Evolutionary conservation across 2,888 invertebrate genomes (phyloP), one percentile per base, ranked within the genome.

Genomic region (Drosophila peninsularis): DNA sequence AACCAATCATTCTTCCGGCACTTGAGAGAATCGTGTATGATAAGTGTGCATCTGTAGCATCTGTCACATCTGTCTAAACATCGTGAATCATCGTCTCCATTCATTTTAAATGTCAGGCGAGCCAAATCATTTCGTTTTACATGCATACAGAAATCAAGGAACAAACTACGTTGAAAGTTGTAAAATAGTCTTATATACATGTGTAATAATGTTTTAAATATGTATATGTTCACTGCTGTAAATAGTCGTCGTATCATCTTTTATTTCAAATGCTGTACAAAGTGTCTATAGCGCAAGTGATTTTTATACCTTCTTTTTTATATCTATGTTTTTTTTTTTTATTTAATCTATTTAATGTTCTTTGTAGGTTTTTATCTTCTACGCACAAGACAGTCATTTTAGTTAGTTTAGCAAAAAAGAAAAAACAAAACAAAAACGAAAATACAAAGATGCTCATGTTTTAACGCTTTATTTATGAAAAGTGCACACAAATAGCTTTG

Each of bases 361-460:
- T 62, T n/a, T 53, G 24, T 75, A 75, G 53, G 57, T 45, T 63
- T 42, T 62, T 85, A 84, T 63, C 39, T 75, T 82, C 42, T 75
- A 87, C 89, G 89, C 89, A 84, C 83, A 89, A 83, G 84, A 83
- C 73, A 84, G 89, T 83, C 81, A 87, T 62, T 70, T 89, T 79
- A 76, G 64, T 86, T 83, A 83, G 70, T 69, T 78, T 88, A 83
- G 77, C 70, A 32, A 71, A 61, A 62, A 65, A 56, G 6, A 17
- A 5, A 32, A 47, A 47, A 47, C 3, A 17, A 27, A 17, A 45
- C 17, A 45, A 11, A 5, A 27, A 30, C 30, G 30, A 50, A 49
- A 63, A 53, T 70, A 68, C 56, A 88, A 88, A 75, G 66, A 86
- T 82, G 74, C 71, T 83, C 65, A 86, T 67, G 80, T 54, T 86